These are phyloP conservation scores for Mesocentrotus franciscanus DNA, from an alignment of 53 echinoderm and acorn worm species.

Conservation along the genomic window DNA sequence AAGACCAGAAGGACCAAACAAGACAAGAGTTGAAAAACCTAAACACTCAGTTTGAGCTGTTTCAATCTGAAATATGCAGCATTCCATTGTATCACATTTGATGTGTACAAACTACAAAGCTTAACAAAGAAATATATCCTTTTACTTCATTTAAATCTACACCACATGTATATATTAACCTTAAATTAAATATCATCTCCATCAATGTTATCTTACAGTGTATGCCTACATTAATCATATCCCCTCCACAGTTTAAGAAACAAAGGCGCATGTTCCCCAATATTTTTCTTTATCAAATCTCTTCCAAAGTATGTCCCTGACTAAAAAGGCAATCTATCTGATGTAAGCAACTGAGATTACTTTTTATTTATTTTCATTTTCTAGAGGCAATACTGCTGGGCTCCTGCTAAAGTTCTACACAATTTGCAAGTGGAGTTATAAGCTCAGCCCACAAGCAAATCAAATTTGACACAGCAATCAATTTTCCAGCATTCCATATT, in stretches of 20 bases:
- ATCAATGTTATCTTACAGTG: background rate
- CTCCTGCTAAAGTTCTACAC: background rate
- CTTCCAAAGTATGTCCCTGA: background rate
- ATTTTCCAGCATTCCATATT: constrained; percentile 40
- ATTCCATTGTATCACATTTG: background rate
- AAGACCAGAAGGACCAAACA: too few species aligned
- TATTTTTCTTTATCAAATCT: background rate
- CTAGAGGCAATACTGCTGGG: background rate
- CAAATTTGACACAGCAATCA: constrained; percentile 20
- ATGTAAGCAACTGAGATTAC: background rate
- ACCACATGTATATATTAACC: too few species aligned
- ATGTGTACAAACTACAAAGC: background rate
- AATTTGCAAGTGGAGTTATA: background rate
- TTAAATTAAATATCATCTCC: too few species aligned
- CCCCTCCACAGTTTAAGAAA: too few species aligned
- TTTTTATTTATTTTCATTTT: background rate
- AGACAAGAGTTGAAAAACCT: too few species aligned
- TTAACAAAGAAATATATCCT: too few species aligned
- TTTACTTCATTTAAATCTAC: too few species aligned
- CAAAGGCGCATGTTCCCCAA: background rate
- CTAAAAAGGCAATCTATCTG: background rate
- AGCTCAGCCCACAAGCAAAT: background rate
- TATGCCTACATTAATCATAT: too few species aligned
- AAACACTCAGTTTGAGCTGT: too few species aligned
- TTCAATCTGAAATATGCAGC: too few species aligned